phyloP scores from a whole-genome alignment of 2,888 invertebrate genomes.

The Epistrophe grossulariae region DNA sequence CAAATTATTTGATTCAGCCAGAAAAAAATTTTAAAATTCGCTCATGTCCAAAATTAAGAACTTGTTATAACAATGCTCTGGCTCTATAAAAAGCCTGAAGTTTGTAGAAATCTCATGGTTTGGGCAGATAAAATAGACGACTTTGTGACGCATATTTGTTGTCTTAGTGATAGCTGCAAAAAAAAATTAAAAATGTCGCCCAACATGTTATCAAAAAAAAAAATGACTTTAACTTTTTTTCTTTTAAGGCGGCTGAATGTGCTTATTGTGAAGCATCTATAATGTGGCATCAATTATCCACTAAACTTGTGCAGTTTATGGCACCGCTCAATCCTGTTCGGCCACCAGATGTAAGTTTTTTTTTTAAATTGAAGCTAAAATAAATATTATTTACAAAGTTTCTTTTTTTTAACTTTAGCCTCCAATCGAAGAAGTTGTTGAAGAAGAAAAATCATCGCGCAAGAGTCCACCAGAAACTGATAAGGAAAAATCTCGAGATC shows the following conservation, averaged over 20 bases:
- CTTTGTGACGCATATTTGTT: too few species aligned
- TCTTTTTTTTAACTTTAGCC: conserved; percentile 82
- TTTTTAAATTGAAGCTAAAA: not conserved
- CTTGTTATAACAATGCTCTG: too few species aligned
- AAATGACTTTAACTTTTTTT: not conserved
- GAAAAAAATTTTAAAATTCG: too few species aligned
- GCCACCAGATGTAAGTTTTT: conserved; percentile 89
- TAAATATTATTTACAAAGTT: not conserved
- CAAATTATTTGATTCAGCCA: too few species aligned
- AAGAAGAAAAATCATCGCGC: conserved; percentile 87
- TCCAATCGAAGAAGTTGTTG: conserved; percentile 88
- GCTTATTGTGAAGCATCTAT: conserved; percentile 96
- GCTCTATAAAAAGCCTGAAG: too few species aligned
- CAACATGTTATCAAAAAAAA: not conserved
- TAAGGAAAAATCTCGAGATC: conserved; percentile 87
- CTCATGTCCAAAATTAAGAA: too few species aligned
- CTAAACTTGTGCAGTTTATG: conserved; percentile 91
- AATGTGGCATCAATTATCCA: conserved; percentile 96
- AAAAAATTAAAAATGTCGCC: not conserved
- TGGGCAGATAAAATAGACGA: too few species aligned
- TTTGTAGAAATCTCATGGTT: too few species aligned
- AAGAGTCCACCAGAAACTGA: conserved; percentile 90
- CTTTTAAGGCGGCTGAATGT: conserved; percentile 87
- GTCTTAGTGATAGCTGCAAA: too few species aligned
- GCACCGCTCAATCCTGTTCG: conserved; percentile 90